These are phyloP conservation scores for Corydoras maculifer DNA, from an alignment of 2,113 vertebrate species.

Conservation along the genomic window DNA sequence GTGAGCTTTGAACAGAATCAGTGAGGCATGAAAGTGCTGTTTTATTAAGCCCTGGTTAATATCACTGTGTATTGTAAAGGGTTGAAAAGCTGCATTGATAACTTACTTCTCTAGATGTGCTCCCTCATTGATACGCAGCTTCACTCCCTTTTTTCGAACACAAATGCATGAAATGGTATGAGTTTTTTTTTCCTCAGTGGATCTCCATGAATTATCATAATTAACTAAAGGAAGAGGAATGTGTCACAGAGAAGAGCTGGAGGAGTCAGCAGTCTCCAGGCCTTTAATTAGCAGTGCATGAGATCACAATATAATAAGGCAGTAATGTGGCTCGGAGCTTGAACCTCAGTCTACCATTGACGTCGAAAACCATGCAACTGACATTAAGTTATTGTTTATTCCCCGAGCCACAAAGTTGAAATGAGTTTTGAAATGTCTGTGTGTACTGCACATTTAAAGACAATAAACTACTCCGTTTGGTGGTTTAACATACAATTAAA, in stretches of 20 bases:
- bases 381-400: background rate
- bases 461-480: background rate
- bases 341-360: background rate
- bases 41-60: background rate
- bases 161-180: background rate
- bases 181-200: background rate
- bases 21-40: background rate
- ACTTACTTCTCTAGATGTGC: background rate
- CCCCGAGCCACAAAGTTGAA: background rate
- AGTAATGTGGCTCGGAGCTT: background rate
- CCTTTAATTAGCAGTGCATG: constrained; percentile 17
- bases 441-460: background rate
- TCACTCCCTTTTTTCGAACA: background rate
- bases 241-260: background rate
- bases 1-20: background rate
- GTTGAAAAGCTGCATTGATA: background rate
- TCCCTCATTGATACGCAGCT: background rate
- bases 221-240: background rate
- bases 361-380: background rate
- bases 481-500: background rate
- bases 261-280: constrained; percentile 5
- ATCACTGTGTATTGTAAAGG: background rate
- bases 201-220: background rate
- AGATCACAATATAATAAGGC: background rate
- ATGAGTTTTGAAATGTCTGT: background rate